A percentile compares a stretch with the other conserved stretches of the same genome.
phyloP scores from a whole-genome alignment of 2,113 vertebrate species.

The Pristiophorus japonicus region DNA sequence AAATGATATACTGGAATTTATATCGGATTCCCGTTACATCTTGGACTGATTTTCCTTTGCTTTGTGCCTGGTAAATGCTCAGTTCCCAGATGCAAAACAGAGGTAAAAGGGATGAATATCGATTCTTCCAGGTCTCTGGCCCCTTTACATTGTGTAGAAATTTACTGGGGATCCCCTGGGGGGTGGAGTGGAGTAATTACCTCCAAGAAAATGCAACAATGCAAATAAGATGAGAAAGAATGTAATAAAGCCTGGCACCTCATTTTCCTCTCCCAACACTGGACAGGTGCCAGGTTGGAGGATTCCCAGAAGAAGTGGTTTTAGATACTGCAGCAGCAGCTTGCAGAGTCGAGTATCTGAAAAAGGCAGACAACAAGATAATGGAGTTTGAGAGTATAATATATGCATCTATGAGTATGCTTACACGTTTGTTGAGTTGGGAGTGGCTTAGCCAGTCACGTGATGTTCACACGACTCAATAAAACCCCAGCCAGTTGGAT shows the following conservation, averaged over 20 bases:
- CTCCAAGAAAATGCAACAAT: neutral
- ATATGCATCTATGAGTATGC: no score
- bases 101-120: neutral
- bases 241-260: neutral
- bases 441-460: no score
- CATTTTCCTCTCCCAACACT: neutral
- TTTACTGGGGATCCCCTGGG: neutral
- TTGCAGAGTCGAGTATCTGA: constrained; percentile 40
- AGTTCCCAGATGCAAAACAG: neutral
- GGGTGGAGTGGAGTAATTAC: no score
- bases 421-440: no score
- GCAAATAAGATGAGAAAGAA: neutral
- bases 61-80: neutral
- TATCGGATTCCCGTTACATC: neutral
- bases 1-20: neutral
- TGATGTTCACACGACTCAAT: no score
- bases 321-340: constrained; percentile 40
- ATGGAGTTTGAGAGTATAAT: no score
- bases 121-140: neutral
- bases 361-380: constrained; percentile 42
- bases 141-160: neutral
- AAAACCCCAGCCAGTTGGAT: no score
- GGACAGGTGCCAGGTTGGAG: neutral
- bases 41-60: neutral
- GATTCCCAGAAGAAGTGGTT: constrained; percentile 30